Base-by-base conservation (phyloP, 2,888 invertebrate genomes). In the Sarcophaga subvicina region DNA sequence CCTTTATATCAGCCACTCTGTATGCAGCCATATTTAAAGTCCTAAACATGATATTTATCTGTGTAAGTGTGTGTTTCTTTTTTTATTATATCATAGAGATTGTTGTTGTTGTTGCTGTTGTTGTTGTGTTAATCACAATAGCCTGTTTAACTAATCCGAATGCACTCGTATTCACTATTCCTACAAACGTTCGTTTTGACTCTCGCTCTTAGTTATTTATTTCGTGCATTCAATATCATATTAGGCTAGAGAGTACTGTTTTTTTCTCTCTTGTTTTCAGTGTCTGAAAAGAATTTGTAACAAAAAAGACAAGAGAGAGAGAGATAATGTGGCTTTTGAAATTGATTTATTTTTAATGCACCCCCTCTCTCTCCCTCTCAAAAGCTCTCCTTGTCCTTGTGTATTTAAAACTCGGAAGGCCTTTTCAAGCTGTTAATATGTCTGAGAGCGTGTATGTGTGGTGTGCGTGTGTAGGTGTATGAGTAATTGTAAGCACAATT, bases 291-390 rank as follows among this genome's bases (percentile, higher is more conserved):
- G 49, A 49, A 49, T 49, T 14, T 14, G 49, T 14, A 49, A 14
- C 49, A 22, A 54, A 14, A 45, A 45, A 59, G 17, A 12, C 22
- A 25, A 70, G 2, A 22, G 22, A 75, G 25, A 63, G 6, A 6
- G 25, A 47, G 62, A 63, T 73, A 69, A 73, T 83, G 79, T 75
- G 83, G 83, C 69, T 70, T 79, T 79, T 63, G 3, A 49, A 79
- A 73, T 73, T 66, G 64, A 49, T 49, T 49, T 49, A 10, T 49
- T 49, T 49, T 49, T 10, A 2, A 0, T 27, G 4, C 4, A 27
- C 4, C 27, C 27, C 12, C 14, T 49, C 49, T 14, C 49, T 49
- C 4, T 2, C 54, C 14, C 54, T 14, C 0, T 49, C 14, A 2
- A 17, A 2, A 17, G 4, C 17, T 54, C 54, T 54, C 4, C 54